A percentile compares a stretch with the other conserved stretches of the same genome.
phyloP scores from a whole-genome alignment of 2,113 vertebrate species.

The Nycticorax nycticorax region DNA sequence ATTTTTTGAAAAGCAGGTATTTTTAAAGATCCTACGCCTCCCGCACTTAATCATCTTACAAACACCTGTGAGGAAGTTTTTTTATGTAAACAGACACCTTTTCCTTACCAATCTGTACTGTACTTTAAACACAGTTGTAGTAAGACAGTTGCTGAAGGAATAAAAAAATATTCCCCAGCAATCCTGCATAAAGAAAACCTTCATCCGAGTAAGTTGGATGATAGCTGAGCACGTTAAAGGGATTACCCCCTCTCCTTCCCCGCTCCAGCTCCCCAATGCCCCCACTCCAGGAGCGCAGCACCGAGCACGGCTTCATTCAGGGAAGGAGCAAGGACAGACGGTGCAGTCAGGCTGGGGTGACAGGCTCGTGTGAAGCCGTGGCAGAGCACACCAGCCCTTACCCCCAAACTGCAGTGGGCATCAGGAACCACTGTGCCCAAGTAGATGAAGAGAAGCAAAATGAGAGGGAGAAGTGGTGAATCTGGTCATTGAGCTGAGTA shows the following conservation, averaged over 20 bases:
- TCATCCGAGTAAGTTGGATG: not conserved
- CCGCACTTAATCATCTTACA: not conserved
- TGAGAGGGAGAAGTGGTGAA: not conserved
- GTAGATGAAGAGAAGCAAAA: not conserved
- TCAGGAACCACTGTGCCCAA: not conserved
- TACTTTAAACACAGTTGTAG: not conserved
- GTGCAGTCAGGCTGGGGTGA: not conserved
- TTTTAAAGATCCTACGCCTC: not conserved
- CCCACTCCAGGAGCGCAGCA: not conserved
- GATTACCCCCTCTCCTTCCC: not conserved
- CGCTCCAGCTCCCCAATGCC: not conserved
- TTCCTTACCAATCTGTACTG: not conserved
- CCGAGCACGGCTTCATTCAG: not conserved
- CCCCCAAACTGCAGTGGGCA: rapidly evolving
- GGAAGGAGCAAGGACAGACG: not conserved
- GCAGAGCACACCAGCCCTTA: not conserved
- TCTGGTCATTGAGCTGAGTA: not conserved
- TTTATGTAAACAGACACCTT: not conserved
- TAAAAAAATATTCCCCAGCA: not conserved
- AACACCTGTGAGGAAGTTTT: not conserved
- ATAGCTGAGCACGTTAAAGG: not conserved
- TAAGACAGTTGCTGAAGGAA: not conserved
- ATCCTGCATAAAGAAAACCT: not conserved
- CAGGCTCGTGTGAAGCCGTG: rapidly evolving
- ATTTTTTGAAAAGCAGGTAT: not conserved